phyloP scores from a whole-genome alignment of 2,888 invertebrate genomes.

The Adelphocoris suturalis region DNA sequence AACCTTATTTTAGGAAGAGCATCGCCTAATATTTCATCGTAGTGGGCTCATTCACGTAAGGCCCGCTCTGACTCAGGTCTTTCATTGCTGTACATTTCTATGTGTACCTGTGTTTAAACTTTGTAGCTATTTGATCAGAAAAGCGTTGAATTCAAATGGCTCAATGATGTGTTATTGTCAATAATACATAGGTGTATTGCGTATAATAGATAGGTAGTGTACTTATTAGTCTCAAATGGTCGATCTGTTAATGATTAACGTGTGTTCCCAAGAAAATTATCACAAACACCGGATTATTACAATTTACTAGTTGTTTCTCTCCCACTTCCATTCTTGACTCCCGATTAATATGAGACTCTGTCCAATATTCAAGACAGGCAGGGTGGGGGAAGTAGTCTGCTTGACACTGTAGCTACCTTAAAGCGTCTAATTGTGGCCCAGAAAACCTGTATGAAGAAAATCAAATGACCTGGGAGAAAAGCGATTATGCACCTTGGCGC shows the following conservation, averaged over 20 bases:
- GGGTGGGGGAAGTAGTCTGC: background rate
- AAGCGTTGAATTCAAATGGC: too few species aligned
- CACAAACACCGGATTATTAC: too few species aligned
- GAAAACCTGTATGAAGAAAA: background rate
- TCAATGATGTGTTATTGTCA: too few species aligned
- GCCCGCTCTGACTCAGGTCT: too few species aligned
- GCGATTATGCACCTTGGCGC: background rate
- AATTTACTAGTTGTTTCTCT: too few species aligned
- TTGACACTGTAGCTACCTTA: background rate
- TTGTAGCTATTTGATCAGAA: too few species aligned
- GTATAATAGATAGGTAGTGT: too few species aligned
- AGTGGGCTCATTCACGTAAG: background rate
- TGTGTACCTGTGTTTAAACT: too few species aligned
- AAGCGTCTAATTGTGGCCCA: constrained; percentile 16
- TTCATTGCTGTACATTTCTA: background rate
- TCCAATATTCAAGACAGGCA: background rate
- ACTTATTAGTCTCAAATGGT: too few species aligned
- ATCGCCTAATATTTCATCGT: background rate
- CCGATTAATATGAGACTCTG: background rate
- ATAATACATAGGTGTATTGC: too few species aligned
- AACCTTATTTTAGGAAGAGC: background rate
- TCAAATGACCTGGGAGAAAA: background rate
- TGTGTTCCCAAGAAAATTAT: too few species aligned
- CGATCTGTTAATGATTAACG: too few species aligned
- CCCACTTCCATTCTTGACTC: background rate